Base-by-base conservation (phyloP, 1,140 invertebrate species). In the Diploscapter pachys region DNA sequence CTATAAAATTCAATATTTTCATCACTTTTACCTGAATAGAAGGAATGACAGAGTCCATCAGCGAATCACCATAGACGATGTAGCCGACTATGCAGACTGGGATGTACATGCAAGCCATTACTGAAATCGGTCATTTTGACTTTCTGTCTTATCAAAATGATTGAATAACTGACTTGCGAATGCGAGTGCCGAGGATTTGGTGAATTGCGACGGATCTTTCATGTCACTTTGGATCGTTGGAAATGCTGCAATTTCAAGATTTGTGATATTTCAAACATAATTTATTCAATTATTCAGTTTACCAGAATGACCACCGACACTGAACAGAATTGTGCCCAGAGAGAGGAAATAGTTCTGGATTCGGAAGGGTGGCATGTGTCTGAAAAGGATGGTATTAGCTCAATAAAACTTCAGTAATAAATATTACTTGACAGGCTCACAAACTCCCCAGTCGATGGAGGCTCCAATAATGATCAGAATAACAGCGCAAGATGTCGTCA, bases 211-310 rank as follows among this genome's bases (percentile, higher is more conserved):
- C 6, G 86, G 87, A 48, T 85, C 78, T 63, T 81, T 86, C 88
- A 88, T 88, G 76, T 88, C 88, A 53, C 85, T 80, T 78, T 88
- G 87, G 75, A 88, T 87, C 13, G 88, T 88, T 9, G 87, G 88
- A 72, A 88, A 88, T 11, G 85, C 85, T 3, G 87, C 31, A 31
- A 31, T 31, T 31, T 31, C 31, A 1, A 31, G 31, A 31, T 0
- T 31, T 31, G 31, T 31, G 31, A 31, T 31, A 31, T 31, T 31
- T 31, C 31, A 1, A 31, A 31, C 31, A 31, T 31, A 31, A 31
- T 1, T 31, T 31, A 0, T 31, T 31, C 31, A 31, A 31, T 31
- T 31, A 31, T 31, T 31, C 31, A 31, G 0, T 31, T 1, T 31
- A 11, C 57, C 57, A 11, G 57, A 59, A 52, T 50, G 6, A 5